Conservation (phyloP, 2,888 invertebrate species). For the Pherbina coryleti region DNA sequence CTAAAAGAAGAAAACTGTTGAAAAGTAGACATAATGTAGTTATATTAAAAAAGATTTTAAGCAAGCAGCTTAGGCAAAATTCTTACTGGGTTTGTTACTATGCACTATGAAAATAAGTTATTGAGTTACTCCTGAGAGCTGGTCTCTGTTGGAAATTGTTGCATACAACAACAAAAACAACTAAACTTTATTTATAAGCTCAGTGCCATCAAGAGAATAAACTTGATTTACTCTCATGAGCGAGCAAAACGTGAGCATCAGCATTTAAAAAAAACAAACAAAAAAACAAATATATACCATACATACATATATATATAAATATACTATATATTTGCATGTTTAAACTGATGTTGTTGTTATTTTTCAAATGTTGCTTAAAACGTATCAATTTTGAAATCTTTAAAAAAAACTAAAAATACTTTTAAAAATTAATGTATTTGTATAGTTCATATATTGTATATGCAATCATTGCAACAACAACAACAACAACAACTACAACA, state of each 20-base stretch:
- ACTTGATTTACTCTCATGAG: too few relatives aligned
- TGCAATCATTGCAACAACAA: not conserved
- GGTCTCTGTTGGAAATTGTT: constrained; percentile 7
- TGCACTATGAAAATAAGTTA: not conserved
- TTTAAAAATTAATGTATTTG: not conserved
- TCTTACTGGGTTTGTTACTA: not conserved
- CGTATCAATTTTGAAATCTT: too few relatives aligned
- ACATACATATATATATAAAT: not conserved
- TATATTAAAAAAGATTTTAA: too few relatives aligned
- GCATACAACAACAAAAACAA: not conserved
- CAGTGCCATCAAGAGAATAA: too few relatives aligned
- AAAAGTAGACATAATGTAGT: too few relatives aligned
- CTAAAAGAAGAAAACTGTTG: too few relatives aligned
- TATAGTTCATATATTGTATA: not conserved
- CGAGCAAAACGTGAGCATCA: not conserved
- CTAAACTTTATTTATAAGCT: not conserved
- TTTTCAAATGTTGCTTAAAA: too few relatives aligned
- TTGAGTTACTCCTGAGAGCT: not conserved
- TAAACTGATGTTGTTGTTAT: too few relatives aligned
- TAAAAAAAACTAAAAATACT: too few relatives aligned
- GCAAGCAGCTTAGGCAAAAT: too few relatives aligned
- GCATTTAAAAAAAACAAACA: not conserved
- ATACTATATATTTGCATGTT: not conserved
- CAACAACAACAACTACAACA: not conserved
- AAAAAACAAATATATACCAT: too few relatives aligned